phyloP scores from a whole-genome alignment of 2,888 invertebrate species.

The Galerucella nymphaeae region DNA sequence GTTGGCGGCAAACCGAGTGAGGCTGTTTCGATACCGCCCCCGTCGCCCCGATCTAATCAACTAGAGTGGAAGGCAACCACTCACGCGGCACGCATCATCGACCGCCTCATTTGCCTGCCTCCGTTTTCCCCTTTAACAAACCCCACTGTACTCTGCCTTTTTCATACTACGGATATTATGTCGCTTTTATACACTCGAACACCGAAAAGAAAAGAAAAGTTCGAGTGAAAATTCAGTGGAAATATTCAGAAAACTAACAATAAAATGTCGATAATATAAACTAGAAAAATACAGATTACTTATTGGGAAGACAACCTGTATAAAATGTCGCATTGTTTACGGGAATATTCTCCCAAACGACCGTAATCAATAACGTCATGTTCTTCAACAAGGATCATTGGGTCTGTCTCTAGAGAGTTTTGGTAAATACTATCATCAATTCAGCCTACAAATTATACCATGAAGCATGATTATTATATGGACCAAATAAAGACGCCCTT shows the following conservation, averaged over 20 bases:
- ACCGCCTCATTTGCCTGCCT: constrained; percentile 55
- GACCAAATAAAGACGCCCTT: constrained; percentile 46
- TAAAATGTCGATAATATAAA: no score
- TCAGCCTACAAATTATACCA: constrained; percentile 59
- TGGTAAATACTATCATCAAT: constrained; percentile 60
- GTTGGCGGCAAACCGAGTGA: constrained; percentile 46
- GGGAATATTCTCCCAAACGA: constrained; percentile 17
- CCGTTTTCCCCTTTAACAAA: constrained; percentile 24
- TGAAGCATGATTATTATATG: constrained; percentile 54
- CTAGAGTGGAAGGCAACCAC: constrained; percentile 51
- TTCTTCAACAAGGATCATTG: constrained; percentile 44
- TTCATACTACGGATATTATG: constrained; percentile 26
- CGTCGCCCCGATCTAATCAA: constrained; percentile 54
- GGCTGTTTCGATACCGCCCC: constrained; percentile 43
- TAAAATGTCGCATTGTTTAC: background rate
- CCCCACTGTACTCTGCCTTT: constrained; percentile 20
- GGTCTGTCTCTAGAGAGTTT: constrained; percentile 51
- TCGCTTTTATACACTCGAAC: constrained; percentile 15
- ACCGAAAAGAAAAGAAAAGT: background rate
- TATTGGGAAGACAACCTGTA: background rate
- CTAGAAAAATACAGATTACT: background rate
- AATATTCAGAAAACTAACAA: background rate
- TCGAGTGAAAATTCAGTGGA: background rate
- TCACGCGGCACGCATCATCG: constrained; percentile 55
- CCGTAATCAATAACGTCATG: constrained; percentile 32